Percentiles rank a stretch among this genome's conserved stretches.
Conservation (phyloP, 2,888 invertebrate species). For the Lymantria dispar region DNA sequence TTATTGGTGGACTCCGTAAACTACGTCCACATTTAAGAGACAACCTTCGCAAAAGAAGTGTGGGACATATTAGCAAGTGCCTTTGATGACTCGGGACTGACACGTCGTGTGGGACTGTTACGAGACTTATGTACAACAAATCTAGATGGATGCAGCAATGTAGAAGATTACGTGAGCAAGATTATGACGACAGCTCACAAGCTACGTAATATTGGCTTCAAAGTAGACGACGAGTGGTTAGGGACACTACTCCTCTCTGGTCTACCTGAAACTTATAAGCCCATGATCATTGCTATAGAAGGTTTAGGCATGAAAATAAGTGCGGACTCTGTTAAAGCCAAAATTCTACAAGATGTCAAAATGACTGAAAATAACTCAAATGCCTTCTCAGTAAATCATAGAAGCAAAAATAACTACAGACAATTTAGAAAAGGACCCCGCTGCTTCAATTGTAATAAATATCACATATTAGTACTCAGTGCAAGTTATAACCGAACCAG, state of each 20-base stretch:
- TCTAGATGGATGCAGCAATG: not conserved
- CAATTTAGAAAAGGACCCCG: slow-evolving; percentile 13
- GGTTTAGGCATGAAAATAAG: slow-evolving; percentile 15
- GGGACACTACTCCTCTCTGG: slow-evolving; percentile 12
- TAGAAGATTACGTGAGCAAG: not conserved
- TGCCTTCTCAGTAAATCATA: slow-evolving; percentile 13
- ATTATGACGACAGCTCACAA: slow-evolving; percentile 19
- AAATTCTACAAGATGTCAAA: slow-evolving; percentile 6
- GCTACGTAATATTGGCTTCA: slow-evolving; percentile 14
- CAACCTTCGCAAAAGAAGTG: slow-evolving; percentile 15
- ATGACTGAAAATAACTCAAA: not conserved
- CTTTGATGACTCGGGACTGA: slow-evolving; percentile 5
- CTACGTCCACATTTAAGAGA: slow-evolving; percentile 17
- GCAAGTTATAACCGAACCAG: no score
- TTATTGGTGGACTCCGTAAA: slow-evolving; percentile 11
- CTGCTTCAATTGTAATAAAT: slow-evolving; percentile 22
- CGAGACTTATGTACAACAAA: slow-evolving; percentile 4
- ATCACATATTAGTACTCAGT: no score
- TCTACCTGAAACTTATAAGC: slow-evolving; percentile 14
- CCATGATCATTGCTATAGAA: slow-evolving; percentile 15
- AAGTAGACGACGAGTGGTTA: slow-evolving; percentile 7
- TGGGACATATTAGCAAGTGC: no score
- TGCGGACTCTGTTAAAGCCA: slow-evolving; percentile 16
- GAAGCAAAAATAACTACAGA: not conserved
- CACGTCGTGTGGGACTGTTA: slow-evolving; percentile 11